These are phyloP conservation scores for Berghia stephanieae DNA, from an alignment of 1,140 invertebrate genomes.

Conservation along the genomic window DNA sequence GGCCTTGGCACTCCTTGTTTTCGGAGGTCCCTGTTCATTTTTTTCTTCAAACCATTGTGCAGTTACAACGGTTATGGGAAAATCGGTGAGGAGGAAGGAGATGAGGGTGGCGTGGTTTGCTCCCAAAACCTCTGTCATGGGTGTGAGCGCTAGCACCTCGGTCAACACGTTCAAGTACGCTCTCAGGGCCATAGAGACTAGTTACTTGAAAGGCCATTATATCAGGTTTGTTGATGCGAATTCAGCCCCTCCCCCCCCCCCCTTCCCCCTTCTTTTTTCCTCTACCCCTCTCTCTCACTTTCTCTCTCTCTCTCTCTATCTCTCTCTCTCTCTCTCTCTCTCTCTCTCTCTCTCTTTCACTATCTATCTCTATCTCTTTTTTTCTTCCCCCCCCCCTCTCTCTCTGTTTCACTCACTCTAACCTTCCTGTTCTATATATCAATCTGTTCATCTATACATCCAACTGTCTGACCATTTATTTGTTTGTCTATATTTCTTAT, in stretches of 20 bases:
- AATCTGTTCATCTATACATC: neutral
- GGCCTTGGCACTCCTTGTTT: neutral
- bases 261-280: too few species aligned
- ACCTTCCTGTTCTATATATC: neutral
- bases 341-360: too few species aligned
- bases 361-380: too few species aligned
- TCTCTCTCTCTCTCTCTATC: too few species aligned
- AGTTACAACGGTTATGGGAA: neutral
- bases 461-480: neutral
- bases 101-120: conserved; percentile 18
- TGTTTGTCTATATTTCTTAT: conserved; percentile 8
- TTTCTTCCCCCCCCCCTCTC: too few species aligned
- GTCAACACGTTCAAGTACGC: conserved; percentile 23
- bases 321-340: too few species aligned
- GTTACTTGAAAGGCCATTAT: neutral
- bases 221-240: too few species aligned
- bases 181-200: neutral
- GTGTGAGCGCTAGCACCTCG: conserved; percentile 12
- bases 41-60: neutral
- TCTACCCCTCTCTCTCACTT: too few species aligned
- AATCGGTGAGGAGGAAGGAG: neutral
- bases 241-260: neutral
- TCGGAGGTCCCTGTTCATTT: neutral
- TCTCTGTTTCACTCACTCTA: neutral
- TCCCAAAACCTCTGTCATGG: neutral